Evolutionary conservation across 1,140 invertebrate genomes (phyloP).

Genomic region (Chionoecetes opilio): DNA sequence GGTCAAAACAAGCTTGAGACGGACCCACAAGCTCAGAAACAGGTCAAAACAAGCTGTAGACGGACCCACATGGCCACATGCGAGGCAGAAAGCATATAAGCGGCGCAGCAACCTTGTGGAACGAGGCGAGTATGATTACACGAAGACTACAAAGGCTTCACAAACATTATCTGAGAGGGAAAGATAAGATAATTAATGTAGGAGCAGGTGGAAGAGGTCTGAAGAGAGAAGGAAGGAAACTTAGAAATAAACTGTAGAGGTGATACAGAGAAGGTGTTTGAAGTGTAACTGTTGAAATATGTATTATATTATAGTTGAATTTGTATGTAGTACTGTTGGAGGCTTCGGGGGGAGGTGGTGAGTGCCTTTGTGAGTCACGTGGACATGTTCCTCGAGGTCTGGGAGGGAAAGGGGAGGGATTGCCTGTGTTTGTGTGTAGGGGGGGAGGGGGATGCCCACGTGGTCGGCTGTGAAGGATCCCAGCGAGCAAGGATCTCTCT

Average conservation of each 20-base stretch:
- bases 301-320: background rate
- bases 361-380: background rate
- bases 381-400: background rate
- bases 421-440: background rate
- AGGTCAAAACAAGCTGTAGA: background rate
- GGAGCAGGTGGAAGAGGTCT: background rate
- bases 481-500: background rate
- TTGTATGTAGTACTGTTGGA: background rate
- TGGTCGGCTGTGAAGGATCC: conserved; percentile 10
- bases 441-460: background rate
- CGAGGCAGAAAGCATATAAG: background rate
- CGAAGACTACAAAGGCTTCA: too few relatives aligned
- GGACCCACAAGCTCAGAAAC: too few relatives aligned
- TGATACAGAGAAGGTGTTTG: too few relatives aligned
- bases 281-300: too few relatives aligned
- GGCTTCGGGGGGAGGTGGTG: background rate
- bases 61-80: background rate
- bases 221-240: too few relatives aligned
- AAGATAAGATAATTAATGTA: background rate
- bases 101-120: background rate
- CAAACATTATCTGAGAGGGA: background rate
- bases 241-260: too few relatives aligned
- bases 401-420: background rate
- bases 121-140: background rate
- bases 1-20: too few relatives aligned